These are phyloP conservation scores for Tenualosa ilisha DNA, from an alignment of 2,797 vertebrate genomes.

Conservation along the genomic window DNA sequence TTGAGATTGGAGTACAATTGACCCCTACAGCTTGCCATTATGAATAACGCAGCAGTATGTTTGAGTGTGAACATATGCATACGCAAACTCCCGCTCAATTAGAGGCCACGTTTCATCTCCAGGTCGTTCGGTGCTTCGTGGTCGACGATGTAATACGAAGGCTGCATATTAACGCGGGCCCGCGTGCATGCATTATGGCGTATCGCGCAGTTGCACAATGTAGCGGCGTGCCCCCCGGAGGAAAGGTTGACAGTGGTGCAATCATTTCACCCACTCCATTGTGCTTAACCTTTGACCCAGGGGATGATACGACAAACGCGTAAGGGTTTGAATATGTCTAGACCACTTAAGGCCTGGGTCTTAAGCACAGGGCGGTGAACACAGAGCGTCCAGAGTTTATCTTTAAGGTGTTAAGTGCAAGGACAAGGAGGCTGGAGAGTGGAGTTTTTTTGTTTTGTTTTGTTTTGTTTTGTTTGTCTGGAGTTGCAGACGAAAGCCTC, in stretches of 20 bases:
- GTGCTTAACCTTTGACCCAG: slow-evolving; percentile 70
- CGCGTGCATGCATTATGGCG: slow-evolving; percentile 67
- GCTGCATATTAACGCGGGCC: slow-evolving; percentile 55
- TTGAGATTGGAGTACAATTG: neutral
- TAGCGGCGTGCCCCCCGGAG: slow-evolving; percentile 51
- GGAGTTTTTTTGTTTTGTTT: slow-evolving; percentile 35
- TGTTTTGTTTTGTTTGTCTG: neutral
- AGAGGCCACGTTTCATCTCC: neutral
- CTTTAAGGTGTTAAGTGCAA: slow-evolving; percentile 36
- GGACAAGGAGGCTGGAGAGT: slow-evolving; percentile 33
- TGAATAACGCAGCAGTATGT: neutral
- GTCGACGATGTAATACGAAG: slow-evolving; percentile 16
- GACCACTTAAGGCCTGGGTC: slow-evolving; percentile 60
- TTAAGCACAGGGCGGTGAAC: neutral
- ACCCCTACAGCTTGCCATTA: neutral
- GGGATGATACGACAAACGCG: slow-evolving; percentile 56
- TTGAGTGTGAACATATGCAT: neutral
- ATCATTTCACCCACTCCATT: slow-evolving; percentile 67
- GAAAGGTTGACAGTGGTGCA: slow-evolving; percentile 56
- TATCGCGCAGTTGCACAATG: slow-evolving; percentile 50
- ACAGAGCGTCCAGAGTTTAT: slow-evolving; percentile 12
- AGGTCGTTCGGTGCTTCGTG: neutral
- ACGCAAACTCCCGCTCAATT: neutral
- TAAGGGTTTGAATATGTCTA: slow-evolving; percentile 65
- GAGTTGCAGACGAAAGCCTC: slow-evolving; percentile 32